These are phyloP conservation scores for Coenonympha glycerion DNA, from an alignment of 2,888 invertebrate species.

Conservation along the genomic window DNA sequence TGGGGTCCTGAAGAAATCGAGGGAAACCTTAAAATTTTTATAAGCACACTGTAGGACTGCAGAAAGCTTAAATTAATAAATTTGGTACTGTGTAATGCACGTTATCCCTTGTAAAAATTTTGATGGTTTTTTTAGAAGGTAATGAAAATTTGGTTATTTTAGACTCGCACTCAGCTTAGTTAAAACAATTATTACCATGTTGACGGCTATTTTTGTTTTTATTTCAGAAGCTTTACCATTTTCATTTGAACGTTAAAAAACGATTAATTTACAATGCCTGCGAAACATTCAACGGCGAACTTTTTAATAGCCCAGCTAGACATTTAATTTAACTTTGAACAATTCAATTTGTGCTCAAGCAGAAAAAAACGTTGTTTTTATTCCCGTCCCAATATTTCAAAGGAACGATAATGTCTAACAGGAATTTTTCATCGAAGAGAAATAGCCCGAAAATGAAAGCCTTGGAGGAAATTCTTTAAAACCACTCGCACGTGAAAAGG, in stretches of 20 bases:
- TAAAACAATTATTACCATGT: no score
- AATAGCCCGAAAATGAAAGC: constrained; percentile 21
- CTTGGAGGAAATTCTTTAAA: constrained; percentile 22
- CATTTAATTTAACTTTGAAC: constrained; percentile 5
- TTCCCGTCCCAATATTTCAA: constrained; percentile 9
- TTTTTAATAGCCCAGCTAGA: not conserved
- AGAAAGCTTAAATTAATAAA: no score
- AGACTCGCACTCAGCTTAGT: no score
- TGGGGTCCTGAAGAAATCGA: no score
- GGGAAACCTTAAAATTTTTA: no score
- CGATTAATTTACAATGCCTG: not conserved
- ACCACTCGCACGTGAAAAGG: constrained; percentile 28
- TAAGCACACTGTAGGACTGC: no score
- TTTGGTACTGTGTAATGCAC: no score
- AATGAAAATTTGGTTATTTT: no score
- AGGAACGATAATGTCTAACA: constrained; percentile 22
- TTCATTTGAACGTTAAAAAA: not conserved
- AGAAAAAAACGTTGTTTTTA: not conserved
- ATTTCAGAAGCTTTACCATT: no score
- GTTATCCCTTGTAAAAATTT: no score
- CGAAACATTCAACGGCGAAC: not conserved
- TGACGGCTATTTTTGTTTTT: no score
- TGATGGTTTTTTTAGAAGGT: no score
- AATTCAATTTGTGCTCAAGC: not conserved
- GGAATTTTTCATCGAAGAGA: constrained; percentile 17